Conservation (phyloP, 2,888 invertebrate species). For the Muscina levida region DNA sequence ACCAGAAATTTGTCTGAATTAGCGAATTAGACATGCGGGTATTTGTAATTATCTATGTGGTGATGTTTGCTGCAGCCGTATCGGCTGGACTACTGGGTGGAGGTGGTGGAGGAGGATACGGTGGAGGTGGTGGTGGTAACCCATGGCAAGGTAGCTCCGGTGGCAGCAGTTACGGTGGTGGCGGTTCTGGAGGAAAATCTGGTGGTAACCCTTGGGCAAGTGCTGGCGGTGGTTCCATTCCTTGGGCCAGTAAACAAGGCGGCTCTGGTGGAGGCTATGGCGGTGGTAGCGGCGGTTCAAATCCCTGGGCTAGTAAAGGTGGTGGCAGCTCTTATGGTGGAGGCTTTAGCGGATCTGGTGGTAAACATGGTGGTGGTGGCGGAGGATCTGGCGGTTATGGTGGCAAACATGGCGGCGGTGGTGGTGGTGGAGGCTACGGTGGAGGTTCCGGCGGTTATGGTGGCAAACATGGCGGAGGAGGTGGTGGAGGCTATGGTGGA, state of each 20-base stretch:
- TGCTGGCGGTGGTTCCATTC: not conserved
- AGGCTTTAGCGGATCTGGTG: conserved; percentile 63
- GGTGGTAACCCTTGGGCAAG: not conserved
- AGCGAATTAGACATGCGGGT: conserved; percentile 37
- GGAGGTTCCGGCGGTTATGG: conserved; percentile 23
- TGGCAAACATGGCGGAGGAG: conserved; percentile 11
- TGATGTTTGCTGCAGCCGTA: conserved; percentile 19
- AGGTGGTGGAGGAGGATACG: not conserved
- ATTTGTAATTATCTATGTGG: conserved; percentile 31
- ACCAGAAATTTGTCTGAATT: no score
- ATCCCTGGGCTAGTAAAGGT: conserved; percentile 14
- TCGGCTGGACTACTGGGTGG: conserved; percentile 29
- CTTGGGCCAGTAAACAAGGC: not conserved
- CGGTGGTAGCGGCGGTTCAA: conserved; percentile 29
- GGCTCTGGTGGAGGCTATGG: conserved; percentile 19
- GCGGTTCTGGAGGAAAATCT: conserved; percentile 37
- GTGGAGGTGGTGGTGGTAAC: conserved; percentile 6
- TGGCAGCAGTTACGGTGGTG: conserved; percentile 32
- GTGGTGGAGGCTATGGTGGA: conserved; percentile 26
- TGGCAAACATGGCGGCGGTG: conserved; percentile 12
- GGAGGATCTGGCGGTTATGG: conserved; percentile 26
- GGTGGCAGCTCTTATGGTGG: conserved; percentile 54
- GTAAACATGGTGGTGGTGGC: conserved; percentile 49
- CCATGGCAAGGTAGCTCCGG: not conserved
- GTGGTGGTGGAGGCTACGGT: conserved; percentile 28